phyloP scores from a whole-genome alignment of 1,140 invertebrate species.

The Melitaea cinxia region DNA sequence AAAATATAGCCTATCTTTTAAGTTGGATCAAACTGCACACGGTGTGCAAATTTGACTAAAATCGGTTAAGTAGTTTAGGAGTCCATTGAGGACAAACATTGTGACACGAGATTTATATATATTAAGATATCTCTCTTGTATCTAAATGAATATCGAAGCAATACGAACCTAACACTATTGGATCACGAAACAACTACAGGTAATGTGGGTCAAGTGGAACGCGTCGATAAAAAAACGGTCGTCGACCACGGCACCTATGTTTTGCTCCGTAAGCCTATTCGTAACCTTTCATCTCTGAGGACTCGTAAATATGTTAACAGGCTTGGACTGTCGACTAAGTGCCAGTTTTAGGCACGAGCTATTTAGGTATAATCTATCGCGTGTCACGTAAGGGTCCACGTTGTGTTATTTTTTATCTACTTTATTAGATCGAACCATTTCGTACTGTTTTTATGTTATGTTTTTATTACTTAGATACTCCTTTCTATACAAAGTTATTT shows the following conservation, averaged over 20 bases:
- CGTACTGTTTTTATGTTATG: not conserved
- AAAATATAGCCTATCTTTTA: too few relatives aligned
- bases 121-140: too few relatives aligned
- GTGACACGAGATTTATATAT: too few relatives aligned
- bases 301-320: slow-evolving; percentile 32
- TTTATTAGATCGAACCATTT: not conserved
- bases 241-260: slow-evolving; percentile 31
- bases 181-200: slow-evolving; percentile 42
- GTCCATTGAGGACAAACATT: too few relatives aligned
- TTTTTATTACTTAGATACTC: too few relatives aligned
- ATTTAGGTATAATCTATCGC: slow-evolving; percentile 11
- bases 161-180: slow-evolving; percentile 17
- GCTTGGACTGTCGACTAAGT: slow-evolving; percentile 21
- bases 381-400: not conserved
- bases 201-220: slow-evolving; percentile 47
- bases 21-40: too few relatives aligned
- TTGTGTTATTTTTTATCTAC: not conserved
- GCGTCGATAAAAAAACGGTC: slow-evolving; percentile 40
- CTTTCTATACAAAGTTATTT: too few relatives aligned
- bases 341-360: slow-evolving; percentile 17
- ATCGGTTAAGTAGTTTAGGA: too few relatives aligned
- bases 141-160: too few relatives aligned
- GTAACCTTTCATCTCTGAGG: slow-evolving; percentile 23
- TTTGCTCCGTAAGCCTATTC: slow-evolving; percentile 39
- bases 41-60: too few relatives aligned